Evolutionary conservation across 1,140 invertebrate species (phyloP), one percentile per base, ranked within the genome.

Genomic region (Drosophila kurseongensis): DNA sequence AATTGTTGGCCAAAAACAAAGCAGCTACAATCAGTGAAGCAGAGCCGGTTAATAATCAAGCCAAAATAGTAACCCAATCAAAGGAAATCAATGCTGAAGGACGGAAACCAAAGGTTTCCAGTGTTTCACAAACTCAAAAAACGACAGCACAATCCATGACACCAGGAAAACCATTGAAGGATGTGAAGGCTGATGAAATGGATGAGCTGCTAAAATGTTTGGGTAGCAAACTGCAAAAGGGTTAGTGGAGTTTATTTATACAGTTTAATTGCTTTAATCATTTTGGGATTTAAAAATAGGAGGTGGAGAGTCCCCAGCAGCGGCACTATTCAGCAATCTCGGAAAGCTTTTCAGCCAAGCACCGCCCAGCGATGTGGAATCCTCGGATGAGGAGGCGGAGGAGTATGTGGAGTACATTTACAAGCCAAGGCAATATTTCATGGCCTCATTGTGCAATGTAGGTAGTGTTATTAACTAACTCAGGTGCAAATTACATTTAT

Each of bases 321-420:
- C 71, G 18, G 65, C 79, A 0, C 23, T 92, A 5, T 62, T 90
- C 40, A 89, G 71, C 48, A 89, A 91, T 59, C 68, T 92, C 14
- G 79, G 80, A 13, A 83, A 91, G 65, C 71, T 92, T 16, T 74
- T 92, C 2, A 86, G 83, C 42, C 83, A 77, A 44, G 79, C 61
- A 10, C 91, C 91, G 2, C 55, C 88, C 1, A 91, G 73, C 18
- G 91, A 91, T 66, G 56, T 80, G 1, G 91, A 80, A 27, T 82
- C 85, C 4, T 83, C 86, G 13, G 91, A 92, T 38, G 84, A 88
- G n/a, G 89, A 90, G 29, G 90, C 78, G n/a, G 90, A 92, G 38
- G 90, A 92, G 38, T 92, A 91, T 45, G 71, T 91, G 38, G 92
- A 92, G 55, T 92, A 91, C 44, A 81, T 92, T 42, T 92, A 91